Percentiles rank a stretch among this genome's conserved stretches.
phyloP scores from a whole-genome alignment of 2,113 vertebrate genomes.

The Madoqua kirkii region DNA sequence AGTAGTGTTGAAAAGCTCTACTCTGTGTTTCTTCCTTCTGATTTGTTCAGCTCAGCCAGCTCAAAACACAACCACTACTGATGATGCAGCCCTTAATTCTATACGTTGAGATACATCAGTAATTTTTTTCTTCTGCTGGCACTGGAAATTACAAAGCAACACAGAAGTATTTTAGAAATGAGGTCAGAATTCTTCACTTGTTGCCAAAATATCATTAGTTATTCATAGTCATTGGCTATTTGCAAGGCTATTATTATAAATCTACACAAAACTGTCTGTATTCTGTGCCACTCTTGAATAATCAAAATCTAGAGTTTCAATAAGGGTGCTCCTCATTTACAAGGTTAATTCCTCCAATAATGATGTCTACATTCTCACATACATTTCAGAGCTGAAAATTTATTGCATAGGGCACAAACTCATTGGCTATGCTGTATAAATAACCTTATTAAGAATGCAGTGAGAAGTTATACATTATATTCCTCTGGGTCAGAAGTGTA shows the following conservation, averaged over 20 bases:
- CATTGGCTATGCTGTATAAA: conserved; percentile 49
- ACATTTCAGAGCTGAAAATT: conserved; percentile 25
- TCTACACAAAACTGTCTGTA: conserved; percentile 37
- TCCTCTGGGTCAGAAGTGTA: conserved; percentile 54
- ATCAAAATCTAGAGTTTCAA: conserved; percentile 41
- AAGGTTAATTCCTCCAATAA: conserved; percentile 64
- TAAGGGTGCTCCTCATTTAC: conserved; percentile 54
- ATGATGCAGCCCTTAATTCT: conserved; percentile 3
- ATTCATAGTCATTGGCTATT: conserved; percentile 49
- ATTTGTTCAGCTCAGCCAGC: neutral
- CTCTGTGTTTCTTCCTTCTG: neutral
- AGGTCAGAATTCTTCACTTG: conserved; percentile 36
- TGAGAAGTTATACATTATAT: conserved; percentile 33
- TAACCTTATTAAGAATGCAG: conserved; percentile 49
- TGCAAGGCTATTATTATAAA: conserved; percentile 36
- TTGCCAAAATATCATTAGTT: conserved; percentile 40
- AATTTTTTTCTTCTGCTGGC: conserved; percentile 25
- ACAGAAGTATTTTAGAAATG: conserved; percentile 18
- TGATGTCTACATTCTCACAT: neutral
- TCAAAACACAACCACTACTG: neutral
- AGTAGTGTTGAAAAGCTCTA: neutral
- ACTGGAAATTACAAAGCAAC: neutral
- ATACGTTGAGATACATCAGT: neutral
- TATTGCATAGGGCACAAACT: conserved; percentile 44
- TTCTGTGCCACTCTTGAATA: conserved; percentile 39